Percentiles rank a stretch among this genome's conserved stretches.
Evolutionary conservation across 2,113 vertebrate species (phyloP).

Genomic region (Megaleporinus macrocephalus): DNA sequence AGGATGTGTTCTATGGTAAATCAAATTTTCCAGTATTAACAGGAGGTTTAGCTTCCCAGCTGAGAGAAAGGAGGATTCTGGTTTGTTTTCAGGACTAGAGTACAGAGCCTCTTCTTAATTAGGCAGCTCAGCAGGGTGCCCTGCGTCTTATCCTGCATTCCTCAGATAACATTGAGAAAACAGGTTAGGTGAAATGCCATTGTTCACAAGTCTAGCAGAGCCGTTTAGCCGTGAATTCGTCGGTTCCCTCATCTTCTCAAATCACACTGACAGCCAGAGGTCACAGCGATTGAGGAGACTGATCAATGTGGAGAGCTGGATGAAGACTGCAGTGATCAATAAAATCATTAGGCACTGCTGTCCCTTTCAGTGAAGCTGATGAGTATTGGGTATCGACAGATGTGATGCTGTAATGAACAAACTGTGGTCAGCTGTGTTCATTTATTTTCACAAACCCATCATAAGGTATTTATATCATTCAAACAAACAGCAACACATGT

Average conservation of each 20-base stretch:
- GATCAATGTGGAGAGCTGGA: constrained; percentile 22
- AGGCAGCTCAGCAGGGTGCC: constrained; percentile 36
- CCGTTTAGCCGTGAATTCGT: constrained; percentile 31
- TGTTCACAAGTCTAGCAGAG: not conserved
- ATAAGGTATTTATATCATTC: not conserved
- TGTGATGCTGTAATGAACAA: constrained; percentile 18
- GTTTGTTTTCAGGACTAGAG: constrained; percentile 36
- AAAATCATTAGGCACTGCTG: constrained; percentile 38
- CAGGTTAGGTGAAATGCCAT: constrained; percentile 44
- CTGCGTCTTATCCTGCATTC: constrained; percentile 40
- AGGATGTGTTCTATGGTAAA: too few species aligned
- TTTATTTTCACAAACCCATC: not conserved
- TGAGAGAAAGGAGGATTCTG: not conserved
- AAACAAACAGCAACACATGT: not conserved
- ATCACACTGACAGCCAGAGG: constrained; percentile 24
- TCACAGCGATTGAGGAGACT: constrained; percentile 6
- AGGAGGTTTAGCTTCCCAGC: not conserved
- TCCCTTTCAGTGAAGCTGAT: constrained; percentile 35
- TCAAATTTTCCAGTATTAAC: not conserved
- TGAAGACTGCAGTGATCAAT: constrained; percentile 34
- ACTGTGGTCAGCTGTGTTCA: not conserved
- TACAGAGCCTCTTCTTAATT: constrained; percentile 40
- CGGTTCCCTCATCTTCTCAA: constrained; percentile 16
- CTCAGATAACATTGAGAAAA: constrained; percentile 53
- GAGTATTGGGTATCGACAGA: constrained; percentile 27